Conservation (phyloP, 2,113 vertebrate genomes). For the Tupaia chinensis region DNA sequence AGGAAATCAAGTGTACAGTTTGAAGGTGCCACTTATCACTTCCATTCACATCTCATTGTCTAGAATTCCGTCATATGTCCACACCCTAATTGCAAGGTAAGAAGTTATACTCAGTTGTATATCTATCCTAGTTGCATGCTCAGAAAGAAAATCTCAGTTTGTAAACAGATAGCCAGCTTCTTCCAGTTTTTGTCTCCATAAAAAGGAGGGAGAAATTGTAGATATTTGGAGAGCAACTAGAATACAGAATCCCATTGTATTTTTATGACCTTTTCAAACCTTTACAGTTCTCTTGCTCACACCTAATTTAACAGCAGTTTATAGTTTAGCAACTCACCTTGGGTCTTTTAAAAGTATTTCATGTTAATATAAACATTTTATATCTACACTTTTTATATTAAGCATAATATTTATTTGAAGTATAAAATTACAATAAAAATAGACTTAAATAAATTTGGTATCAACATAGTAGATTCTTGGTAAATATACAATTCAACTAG, state of each 20-base stretch:
- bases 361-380: constrained; percentile 12
- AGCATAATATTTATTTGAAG: background rate
- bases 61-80: background rate
- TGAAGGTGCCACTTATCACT: background rate
- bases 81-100: background rate
- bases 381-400: background rate
- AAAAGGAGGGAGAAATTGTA: constrained; percentile 52
- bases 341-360: background rate
- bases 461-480: background rate
- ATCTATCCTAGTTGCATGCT: background rate
- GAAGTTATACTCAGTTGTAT: background rate
- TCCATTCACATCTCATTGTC: background rate
- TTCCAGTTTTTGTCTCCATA: background rate
- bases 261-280: constrained; percentile 27
- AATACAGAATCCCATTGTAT: background rate
- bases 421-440: background rate
- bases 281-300: background rate
- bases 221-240: constrained; percentile 28
- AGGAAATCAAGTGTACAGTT: background rate
- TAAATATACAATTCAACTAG: background rate
- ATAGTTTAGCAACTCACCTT: background rate
- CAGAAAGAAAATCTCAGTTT: background rate
- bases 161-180: background rate
- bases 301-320: constrained; percentile 23
- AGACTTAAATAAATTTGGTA: background rate